These are phyloP conservation scores for Ceyx cyanopectus DNA, from an alignment of 2,113 vertebrate genomes.

Conservation along the genomic window DNA sequence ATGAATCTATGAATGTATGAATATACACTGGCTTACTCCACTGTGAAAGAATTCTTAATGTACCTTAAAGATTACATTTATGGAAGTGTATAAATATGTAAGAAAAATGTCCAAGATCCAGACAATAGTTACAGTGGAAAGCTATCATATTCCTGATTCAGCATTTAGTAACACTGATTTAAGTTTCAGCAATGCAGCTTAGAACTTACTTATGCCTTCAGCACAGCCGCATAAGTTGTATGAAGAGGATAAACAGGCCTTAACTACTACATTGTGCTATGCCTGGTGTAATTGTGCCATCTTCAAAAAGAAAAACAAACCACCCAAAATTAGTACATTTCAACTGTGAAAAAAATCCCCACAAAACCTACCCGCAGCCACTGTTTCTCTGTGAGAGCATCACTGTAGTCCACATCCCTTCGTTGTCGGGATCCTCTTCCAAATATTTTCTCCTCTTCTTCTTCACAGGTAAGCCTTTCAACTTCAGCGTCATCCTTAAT, in stretches of 20 bases:
- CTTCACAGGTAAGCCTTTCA: conserved; percentile 94
- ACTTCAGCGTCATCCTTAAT: conserved; percentile 98
- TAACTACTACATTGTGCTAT: neutral
- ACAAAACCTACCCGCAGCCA: conserved; percentile 87
- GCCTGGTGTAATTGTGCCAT: neutral
- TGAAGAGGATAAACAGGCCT: neutral
- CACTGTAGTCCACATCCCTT: conserved; percentile 97
- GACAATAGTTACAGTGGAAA: neutral
- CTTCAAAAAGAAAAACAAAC: neutral
- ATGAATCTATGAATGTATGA: too few relatives aligned
- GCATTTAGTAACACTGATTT: neutral
- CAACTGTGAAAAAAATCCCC: neutral
- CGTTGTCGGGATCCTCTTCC: conserved; percentile 93
- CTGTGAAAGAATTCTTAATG: neutral
- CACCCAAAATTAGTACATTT: neutral
- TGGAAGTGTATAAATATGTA: neutral
- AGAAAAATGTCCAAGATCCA: neutral
- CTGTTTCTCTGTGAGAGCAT: conserved; percentile 96
- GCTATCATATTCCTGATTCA: neutral
- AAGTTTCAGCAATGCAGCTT: neutral
- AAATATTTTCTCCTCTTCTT: conserved; percentile 97
- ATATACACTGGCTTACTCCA: neutral
- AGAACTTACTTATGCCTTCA: neutral
- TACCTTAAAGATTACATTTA: neutral
- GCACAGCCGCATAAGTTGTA: neutral